Evolutionary conservation across 2,797 vertebrate species (phyloP).

Genomic region (Poecilia picta): DNA sequence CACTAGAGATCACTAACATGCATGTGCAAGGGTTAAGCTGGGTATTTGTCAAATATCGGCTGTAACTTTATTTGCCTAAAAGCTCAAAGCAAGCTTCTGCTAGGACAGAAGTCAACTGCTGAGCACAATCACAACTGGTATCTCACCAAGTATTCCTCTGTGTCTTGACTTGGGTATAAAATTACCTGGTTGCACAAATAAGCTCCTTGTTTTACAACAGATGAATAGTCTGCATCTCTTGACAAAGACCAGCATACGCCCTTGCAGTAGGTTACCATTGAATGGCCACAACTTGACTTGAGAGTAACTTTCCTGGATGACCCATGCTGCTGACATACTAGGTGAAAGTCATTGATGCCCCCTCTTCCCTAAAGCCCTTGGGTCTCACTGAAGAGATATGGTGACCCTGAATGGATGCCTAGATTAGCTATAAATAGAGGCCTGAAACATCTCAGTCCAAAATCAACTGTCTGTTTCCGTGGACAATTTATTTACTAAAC

Average conservation of each 20-base stretch:
- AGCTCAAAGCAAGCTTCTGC: constrained; percentile 67
- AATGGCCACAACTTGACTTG: constrained; percentile 88
- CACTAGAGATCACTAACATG: constrained; percentile 84
- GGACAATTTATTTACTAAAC: constrained; percentile 2
- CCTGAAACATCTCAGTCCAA: constrained; percentile 35
- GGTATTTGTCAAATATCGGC: constrained; percentile 74
- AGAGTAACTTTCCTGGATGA: constrained; percentile 84
- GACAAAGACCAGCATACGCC: constrained; percentile 79
- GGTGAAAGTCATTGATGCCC: constrained; percentile 59
- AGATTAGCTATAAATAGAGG: constrained; percentile 17
- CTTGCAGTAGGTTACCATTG: constrained; percentile 83
- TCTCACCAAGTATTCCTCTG: constrained; percentile 7
- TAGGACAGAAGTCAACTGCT: constrained; percentile 19
- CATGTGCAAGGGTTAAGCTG: constrained; percentile 84
- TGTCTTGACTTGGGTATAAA: constrained; percentile 24
- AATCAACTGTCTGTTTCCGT: background rate
- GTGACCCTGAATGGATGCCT: constrained; percentile 70
- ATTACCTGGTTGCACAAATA: constrained; percentile 57
- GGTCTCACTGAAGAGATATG: constrained; percentile 66
- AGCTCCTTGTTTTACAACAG: constrained; percentile 54
- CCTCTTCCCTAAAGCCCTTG: constrained; percentile 49
- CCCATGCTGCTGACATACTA: constrained; percentile 76
- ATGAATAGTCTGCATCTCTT: constrained; percentile 68
- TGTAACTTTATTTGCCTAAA: constrained; percentile 48
- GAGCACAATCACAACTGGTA: constrained; percentile 26